A percentile compares a stretch with the other conserved stretches of the same genome.
Evolutionary conservation across 1,140 invertebrate species (phyloP).

Genomic region (Drosophila watanabei): DNA sequence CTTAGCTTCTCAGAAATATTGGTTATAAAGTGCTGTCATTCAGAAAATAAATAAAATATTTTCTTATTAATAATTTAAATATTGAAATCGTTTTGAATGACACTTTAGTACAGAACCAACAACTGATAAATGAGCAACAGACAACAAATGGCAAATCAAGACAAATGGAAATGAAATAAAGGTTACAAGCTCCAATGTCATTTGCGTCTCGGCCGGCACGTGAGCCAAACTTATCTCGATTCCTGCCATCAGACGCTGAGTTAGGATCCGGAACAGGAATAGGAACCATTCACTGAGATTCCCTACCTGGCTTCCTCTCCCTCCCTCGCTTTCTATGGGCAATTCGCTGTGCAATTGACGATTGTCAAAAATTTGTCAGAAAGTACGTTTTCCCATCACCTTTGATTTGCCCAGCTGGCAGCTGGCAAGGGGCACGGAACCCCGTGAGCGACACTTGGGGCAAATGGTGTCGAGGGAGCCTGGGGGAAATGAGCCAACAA

Average conservation of each 20-base stretch:
- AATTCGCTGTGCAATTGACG: slow-evolving; percentile 70
- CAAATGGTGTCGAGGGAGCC: slow-evolving; percentile 17
- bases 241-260: slow-evolving; percentile 53
- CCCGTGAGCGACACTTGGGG: slow-evolving; percentile 41
- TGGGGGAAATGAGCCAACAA: slow-evolving; percentile 64
- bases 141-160: slow-evolving; percentile 56
- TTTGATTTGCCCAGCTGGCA: slow-evolving; percentile 46
- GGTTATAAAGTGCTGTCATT: background rate
- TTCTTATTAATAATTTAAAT: slow-evolving; percentile 17
- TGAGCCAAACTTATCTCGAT: slow-evolving; percentile 69
- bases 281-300: slow-evolving; percentile 14
- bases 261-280: slow-evolving; percentile 44
- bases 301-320: background rate
- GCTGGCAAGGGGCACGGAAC: slow-evolving; percentile 6
- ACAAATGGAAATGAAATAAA: slow-evolving; percentile 67
- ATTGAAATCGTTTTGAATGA: slow-evolving; percentile 1
- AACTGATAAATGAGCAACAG: slow-evolving; percentile 42
- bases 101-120: slow-evolving; percentile 2
- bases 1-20: background rate
- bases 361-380: slow-evolving; percentile 82
- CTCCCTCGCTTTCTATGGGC: background rate
- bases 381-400: slow-evolving; percentile 51
- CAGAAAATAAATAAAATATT: background rate
- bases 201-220: slow-evolving; percentile 63
- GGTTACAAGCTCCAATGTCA: slow-evolving; percentile 63